Evolutionary conservation across 2,797 vertebrate genomes (phyloP).

Genomic region (Bovichtus diacanthus): DNA sequence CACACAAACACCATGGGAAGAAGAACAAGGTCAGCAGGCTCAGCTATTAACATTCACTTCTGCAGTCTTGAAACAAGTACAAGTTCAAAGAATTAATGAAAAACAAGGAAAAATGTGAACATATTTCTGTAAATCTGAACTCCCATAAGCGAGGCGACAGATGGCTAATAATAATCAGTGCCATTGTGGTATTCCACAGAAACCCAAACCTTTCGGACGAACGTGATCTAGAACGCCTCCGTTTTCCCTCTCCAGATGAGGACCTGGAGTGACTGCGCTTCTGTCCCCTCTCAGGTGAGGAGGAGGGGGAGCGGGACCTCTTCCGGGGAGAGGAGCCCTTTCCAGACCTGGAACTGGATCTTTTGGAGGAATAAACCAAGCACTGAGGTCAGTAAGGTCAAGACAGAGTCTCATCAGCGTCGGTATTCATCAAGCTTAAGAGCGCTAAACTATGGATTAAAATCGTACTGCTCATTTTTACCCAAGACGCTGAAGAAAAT

Average conservation of each 20-base stretch:
- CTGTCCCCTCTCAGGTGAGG: constrained; percentile 94
- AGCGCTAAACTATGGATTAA: constrained; percentile 2
- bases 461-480: not conserved
- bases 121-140: constrained; percentile 49
- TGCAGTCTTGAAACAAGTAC: constrained; percentile 64
- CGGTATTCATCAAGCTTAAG: constrained; percentile 71
- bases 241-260: constrained; percentile 97
- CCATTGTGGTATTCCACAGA: constrained; percentile 97
- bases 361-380: constrained; percentile 95
- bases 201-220: constrained; percentile 99
- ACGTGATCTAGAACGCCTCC: constrained; percentile 97
- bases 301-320: constrained; percentile 94
- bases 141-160: constrained; percentile 68
- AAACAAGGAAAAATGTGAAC: constrained; percentile 42
- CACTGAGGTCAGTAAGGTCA: constrained; percentile 81
- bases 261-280: constrained; percentile 99
- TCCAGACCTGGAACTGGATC: constrained; percentile 99
- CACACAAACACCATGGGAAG: constrained; percentile 84
- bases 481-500: not conserved
- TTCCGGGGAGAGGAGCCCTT: constrained; percentile 96
- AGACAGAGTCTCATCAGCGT: constrained; percentile 53
- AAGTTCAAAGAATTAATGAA: constrained; percentile 14
- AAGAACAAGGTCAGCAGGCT: constrained; percentile 55
- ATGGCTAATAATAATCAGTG: constrained; percentile 76
- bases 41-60: constrained; percentile 9